Evolutionary conservation across 2,888 invertebrate species (phyloP).

Genomic region (Lasioglossum oenotherae): DNA sequence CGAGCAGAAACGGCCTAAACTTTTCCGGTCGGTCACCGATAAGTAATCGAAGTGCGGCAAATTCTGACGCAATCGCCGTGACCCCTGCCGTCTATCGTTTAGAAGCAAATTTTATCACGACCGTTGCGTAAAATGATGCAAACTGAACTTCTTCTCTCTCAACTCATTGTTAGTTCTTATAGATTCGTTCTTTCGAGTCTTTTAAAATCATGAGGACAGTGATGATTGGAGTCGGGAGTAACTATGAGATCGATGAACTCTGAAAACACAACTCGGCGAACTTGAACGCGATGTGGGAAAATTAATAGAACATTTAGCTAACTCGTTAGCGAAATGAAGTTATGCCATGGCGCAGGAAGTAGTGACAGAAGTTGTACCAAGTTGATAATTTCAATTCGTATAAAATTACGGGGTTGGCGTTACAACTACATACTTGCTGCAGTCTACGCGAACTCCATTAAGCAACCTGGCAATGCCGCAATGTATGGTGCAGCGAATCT

Average conservation of each 20-base stretch:
- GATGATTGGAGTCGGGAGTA: neutral
- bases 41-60: neutral
- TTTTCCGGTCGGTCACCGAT: conserved; percentile 4
- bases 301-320: conserved; percentile 21
- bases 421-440: neutral
- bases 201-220: neutral
- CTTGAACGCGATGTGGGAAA: neutral
- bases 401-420: conserved; percentile 26
- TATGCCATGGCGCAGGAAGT: neutral
- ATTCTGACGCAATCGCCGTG: neutral
- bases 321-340: conserved; percentile 38
- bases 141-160: neutral
- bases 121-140: neutral
- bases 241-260: neutral
- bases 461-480: neutral
- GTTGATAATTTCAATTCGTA: conserved; percentile 18
- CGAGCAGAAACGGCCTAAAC: neutral
- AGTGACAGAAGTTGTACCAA: conserved; percentile 18
- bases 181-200: neutral
- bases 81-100: neutral
- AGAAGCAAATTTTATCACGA: neutral
- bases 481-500: neutral
- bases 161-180: neutral
- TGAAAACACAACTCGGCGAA: neutral
- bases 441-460: neutral